A percentile compares a stretch with the other conserved stretches of the same genome.
These are phyloP conservation scores for Setophaga petechia DNA, from an alignment of 2,113 vertebrate genomes.

Conservation along the genomic window DNA sequence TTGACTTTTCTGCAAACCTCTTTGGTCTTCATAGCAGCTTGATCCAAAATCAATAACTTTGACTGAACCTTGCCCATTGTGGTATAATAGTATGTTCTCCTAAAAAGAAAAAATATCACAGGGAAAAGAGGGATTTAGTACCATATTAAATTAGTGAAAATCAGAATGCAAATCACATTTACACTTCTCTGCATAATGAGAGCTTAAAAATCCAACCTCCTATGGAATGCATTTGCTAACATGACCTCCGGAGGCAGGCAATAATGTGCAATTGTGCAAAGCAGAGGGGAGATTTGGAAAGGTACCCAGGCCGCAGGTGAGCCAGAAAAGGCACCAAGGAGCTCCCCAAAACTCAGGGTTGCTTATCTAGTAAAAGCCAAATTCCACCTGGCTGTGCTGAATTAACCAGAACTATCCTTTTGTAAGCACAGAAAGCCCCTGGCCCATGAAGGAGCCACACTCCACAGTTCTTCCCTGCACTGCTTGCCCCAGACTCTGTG, in stretches of 20 bases:
- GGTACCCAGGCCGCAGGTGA: background rate
- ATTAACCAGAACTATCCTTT: background rate
- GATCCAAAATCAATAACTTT: constrained; percentile 98
- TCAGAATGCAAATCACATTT: background rate
- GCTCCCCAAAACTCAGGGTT: background rate
- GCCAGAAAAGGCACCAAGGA: background rate
- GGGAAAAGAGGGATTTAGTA: background rate
- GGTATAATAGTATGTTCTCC: constrained; percentile 92
- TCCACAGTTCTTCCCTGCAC: background rate
- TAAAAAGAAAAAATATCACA: constrained; percentile 39
- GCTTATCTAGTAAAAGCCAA: background rate
- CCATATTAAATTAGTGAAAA: background rate
- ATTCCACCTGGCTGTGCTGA: background rate
- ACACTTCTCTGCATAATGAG: background rate
- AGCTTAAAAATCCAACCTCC: background rate
- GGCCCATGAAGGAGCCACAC: fast-evolving
- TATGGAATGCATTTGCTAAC: background rate
- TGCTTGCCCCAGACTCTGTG: background rate
- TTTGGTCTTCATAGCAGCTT: constrained; percentile 93
- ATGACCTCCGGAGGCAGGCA: background rate
- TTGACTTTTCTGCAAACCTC: constrained; percentile 79
- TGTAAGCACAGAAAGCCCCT: background rate
- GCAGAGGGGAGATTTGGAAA: background rate
- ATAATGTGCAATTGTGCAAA: background rate
- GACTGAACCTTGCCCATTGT: constrained; percentile 88